A percentile compares a stretch with the other conserved stretches of the same genome.
Evolutionary conservation across 2,113 vertebrate genomes (phyloP).

Genomic region (Gorsachius goisagi): DNA sequence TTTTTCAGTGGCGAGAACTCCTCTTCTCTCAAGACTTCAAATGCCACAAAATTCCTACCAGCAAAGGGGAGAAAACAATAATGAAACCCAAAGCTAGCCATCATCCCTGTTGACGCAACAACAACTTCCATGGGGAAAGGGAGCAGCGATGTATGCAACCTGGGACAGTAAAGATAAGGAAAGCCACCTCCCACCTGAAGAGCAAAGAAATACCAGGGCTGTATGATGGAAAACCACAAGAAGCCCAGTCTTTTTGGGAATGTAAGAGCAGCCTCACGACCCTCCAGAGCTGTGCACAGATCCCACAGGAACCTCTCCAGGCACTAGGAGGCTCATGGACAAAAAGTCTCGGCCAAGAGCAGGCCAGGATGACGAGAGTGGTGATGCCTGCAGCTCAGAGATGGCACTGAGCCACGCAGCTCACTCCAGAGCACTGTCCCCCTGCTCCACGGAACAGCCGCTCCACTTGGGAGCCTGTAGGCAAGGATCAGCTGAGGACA

Average conservation of each 20-base stretch:
- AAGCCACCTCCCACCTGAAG: neutral
- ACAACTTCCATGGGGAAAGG: neutral
- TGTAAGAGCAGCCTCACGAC: neutral
- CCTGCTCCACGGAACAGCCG: neutral
- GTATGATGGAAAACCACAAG: neutral
- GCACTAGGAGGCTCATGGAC: neutral
- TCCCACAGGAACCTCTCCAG: neutral
- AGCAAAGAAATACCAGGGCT: neutral
- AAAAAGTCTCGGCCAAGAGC: neutral
- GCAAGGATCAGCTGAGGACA: neutral
- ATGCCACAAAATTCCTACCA: conserved; percentile 87
- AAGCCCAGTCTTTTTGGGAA: neutral
- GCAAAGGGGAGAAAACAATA: neutral
- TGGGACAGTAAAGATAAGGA: neutral
- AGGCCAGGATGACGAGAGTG: neutral
- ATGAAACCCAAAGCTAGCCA: neutral
- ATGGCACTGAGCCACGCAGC: rapidly evolving
- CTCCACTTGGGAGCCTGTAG: neutral
- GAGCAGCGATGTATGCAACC: neutral
- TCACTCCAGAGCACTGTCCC: neutral
- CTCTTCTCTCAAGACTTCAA: conserved; percentile 88
- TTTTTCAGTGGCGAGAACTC: conserved; percentile 96
- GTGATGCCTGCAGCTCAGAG: neutral
- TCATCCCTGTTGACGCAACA: neutral
- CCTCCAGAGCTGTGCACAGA: neutral